Evolutionary conservation across 2,888 invertebrate species (phyloP).

Genomic region (Epirrita christyi): DNA sequence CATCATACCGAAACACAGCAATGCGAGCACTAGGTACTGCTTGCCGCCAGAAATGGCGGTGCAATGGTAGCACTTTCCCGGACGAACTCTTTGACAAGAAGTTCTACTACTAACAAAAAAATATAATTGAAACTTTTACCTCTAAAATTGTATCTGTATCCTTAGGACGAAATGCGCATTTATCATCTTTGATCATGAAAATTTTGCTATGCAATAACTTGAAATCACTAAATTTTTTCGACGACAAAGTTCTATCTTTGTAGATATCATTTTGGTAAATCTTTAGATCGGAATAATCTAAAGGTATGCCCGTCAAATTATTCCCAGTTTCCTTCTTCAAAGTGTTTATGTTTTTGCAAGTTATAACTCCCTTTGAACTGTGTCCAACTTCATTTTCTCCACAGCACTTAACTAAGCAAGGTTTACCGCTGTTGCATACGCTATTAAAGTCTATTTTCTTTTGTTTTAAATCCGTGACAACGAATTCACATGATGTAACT

Average conservation of each 20-base stretch:
- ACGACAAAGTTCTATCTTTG: background rate
- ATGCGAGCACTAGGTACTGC: too few species aligned
- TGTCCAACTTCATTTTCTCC: slow-evolving; percentile 20
- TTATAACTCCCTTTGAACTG: rapidly evolving
- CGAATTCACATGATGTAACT: background rate
- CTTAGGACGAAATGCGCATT: background rate
- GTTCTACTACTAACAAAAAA: too few species aligned
- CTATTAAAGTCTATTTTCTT: slow-evolving; percentile 4
- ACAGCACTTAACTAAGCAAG: slow-evolving; percentile 29
- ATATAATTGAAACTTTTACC: too few species aligned
- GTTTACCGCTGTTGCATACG: slow-evolving; percentile 5
- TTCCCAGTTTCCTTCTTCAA: background rate
- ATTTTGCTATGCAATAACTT: slow-evolving; percentile 1
- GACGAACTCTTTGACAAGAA: too few species aligned
- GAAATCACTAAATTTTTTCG: slow-evolving; percentile 13
- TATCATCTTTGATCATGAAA: background rate
- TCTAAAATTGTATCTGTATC: background rate
- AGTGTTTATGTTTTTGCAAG: slow-evolving; percentile 1
- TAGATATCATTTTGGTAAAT: slow-evolving; percentile 16
- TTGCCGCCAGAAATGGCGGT: too few species aligned
- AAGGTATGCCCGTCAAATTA: background rate
- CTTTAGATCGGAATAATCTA: slow-evolving; percentile 7
- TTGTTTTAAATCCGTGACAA: slow-evolving; percentile 4
- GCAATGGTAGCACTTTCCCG: too few species aligned
- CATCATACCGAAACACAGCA: too few species aligned